Evolutionary conservation across 2,888 invertebrate species (phyloP), one percentile per base, ranked within the genome.

Genomic region (Tolmerus cingulatus): DNA sequence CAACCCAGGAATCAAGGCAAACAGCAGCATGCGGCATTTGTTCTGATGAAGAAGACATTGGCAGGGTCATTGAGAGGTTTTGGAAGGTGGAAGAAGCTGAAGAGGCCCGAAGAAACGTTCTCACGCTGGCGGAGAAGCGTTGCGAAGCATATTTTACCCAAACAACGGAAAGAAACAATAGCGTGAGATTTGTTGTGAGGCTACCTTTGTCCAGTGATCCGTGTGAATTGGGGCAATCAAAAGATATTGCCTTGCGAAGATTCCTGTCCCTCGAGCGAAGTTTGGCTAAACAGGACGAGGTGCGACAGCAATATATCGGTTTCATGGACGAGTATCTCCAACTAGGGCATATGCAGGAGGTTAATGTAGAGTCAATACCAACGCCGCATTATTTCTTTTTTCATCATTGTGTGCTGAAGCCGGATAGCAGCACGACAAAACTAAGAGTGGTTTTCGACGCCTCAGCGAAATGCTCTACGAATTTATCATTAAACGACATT

Each of bases 251-350:
- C 8, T 12, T 87, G 84, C 87, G 87, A 43, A 81, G 89, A 66
- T 89, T 90, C 87, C n/a, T 88, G 16, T 34, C 87, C 9, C 55
- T 90, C 23, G 89, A 90, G 89, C 78, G 86, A 66, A 88, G 88
- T 77, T 87, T 89, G 14, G 66, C 16, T 19, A 88, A 86, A 37
- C 78, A 89, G 40, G 74, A 86, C 12, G 34, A 85, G 57, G 40
- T 89, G n/a, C 88, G 86, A 34, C 46, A 16, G 12, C 87, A 89
- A 78, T 90, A 90, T 85, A 27, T 57, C 8, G 27, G 88, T 8
- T 90, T 90, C 30, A 90, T 89, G 88, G 57, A 88, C 16, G 89
- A 90, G 78, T 89, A 90, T 46, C 40, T n/a, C 1, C 84, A n/a
- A 19, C 74, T 5, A 55, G 89, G 87, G 87, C 86, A 78, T 89